These are phyloP conservation scores for Carcharodon carcharias DNA, from an alignment of 2,797 vertebrate species.

Conservation along the genomic window DNA sequence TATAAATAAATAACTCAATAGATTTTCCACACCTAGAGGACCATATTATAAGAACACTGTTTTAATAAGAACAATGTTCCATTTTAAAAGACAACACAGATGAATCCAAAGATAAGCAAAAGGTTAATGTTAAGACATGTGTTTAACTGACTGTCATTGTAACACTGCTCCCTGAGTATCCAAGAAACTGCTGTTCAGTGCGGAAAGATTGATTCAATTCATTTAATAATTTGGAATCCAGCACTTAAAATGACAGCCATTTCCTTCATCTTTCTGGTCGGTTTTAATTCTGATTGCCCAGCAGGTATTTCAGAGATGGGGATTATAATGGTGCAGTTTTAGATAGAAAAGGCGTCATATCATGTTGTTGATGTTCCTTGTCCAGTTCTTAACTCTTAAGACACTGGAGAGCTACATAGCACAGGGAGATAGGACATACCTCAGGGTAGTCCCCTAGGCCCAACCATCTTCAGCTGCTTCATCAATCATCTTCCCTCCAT, in stretches of 20 bases:
- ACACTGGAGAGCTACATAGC: too few species aligned
- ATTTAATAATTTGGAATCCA: not conserved
- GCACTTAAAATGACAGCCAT: not conserved
- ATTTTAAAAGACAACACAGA: not conserved
- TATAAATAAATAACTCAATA: not conserved
- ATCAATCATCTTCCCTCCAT: too few species aligned
- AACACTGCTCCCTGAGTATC: not conserved
- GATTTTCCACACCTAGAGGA: not conserved
- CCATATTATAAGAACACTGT: not conserved
- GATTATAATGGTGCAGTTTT: not conserved
- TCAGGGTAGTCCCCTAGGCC: too few species aligned
- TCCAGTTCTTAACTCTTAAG: not conserved
- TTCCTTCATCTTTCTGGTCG: not conserved
- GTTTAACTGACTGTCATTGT: conserved; percentile 4
- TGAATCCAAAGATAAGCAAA: conserved; percentile 24
- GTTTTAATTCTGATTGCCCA: not conserved
- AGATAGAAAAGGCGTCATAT: not conserved
- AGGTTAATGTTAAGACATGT: conserved; percentile 1
- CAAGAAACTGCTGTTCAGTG: not conserved
- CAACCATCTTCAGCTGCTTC: not conserved
- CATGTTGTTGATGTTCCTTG: not conserved
- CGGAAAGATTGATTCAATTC: not conserved
- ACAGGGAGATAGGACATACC: not conserved
- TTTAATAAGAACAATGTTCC: not conserved
- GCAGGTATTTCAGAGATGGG: not conserved